Percentiles rank a stretch among this genome's conserved stretches.
Evolutionary conservation across 2,888 invertebrate genomes (phyloP).

Genomic region (Cenopis cana): DNA sequence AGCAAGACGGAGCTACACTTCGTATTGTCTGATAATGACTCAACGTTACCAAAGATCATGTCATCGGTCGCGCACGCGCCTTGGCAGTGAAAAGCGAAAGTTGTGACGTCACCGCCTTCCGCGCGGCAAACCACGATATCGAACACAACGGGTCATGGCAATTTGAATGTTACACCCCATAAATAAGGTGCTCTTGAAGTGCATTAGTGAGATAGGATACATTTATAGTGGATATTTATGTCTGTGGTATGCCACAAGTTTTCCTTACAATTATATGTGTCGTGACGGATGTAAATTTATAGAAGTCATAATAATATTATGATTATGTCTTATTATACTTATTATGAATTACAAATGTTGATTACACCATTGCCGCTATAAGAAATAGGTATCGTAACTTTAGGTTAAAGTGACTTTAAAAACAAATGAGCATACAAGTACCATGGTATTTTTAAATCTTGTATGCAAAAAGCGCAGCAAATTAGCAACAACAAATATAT

Average conservation of each 20-base stretch:
- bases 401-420: neutral
- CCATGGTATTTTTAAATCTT: too few species aligned
- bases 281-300: slow-evolving; percentile 20
- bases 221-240: slow-evolving; percentile 20
- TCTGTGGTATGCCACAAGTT: slow-evolving; percentile 30
- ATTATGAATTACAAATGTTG: neutral
- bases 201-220: neutral
- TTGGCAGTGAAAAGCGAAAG: slow-evolving; percentile 84
- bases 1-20: slow-evolving; percentile 18
- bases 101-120: slow-evolving; percentile 58
- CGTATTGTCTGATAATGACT: slow-evolving; percentile 16
- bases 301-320: slow-evolving; percentile 13
- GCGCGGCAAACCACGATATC: slow-evolving; percentile 46
- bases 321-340: slow-evolving; percentile 18
- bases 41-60: slow-evolving; percentile 40
- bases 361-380: neutral
- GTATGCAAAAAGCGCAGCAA: too few species aligned
- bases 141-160: neutral
- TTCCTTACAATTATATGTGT: slow-evolving; percentile 32
- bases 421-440: neutral
- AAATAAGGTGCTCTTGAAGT: neutral
- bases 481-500: too few species aligned
- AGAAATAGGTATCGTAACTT: neutral
- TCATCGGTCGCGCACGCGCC: slow-evolving; percentile 57
- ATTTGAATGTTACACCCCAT: slow-evolving; percentile 5